Conservation (phyloP, 2,888 invertebrate species). For the Eupelmus urozonus region DNA sequence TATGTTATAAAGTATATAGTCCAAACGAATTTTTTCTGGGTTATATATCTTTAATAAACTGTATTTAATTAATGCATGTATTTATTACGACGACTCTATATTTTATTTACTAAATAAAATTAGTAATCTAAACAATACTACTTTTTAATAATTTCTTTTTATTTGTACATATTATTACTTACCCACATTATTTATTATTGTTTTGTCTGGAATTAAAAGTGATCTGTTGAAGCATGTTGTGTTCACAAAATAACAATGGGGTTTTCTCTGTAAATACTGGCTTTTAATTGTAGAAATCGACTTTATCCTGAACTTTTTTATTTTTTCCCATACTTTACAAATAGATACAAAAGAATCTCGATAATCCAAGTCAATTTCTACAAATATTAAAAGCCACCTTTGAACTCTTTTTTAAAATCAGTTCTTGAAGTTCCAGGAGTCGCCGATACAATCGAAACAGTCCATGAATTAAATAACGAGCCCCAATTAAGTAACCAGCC, state of each 20-base stretch:
- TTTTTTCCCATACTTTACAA: not conserved
- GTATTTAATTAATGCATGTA: too few relatives aligned
- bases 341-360: not conserved
- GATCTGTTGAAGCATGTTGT: constrained; percentile 53
- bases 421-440: constrained; percentile 54
- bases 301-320: not conserved
- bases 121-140: too few relatives aligned
- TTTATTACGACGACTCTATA: too few relatives aligned
- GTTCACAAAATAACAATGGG: constrained; percentile 18
- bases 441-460: constrained; percentile 46
- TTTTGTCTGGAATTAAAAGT: constrained; percentile 21
- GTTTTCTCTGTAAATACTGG: constrained; percentile 29
- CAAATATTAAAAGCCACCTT: not conserved
- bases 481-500: constrained; percentile 17
- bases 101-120: too few relatives aligned
- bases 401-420: not conserved
- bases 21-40: too few relatives aligned
- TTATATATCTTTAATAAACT: too few relatives aligned
- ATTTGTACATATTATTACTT: too few relatives aligned
- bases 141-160: too few relatives aligned
- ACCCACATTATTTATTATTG: not conserved
- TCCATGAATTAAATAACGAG: constrained; percentile 40
- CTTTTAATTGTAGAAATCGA: constrained; percentile 38
- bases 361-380: constrained; percentile 26
- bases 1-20: too few relatives aligned